phyloP scores from a whole-genome alignment of 2,113 vertebrate genomes.

The Brachypteracias leptosomus region DNA sequence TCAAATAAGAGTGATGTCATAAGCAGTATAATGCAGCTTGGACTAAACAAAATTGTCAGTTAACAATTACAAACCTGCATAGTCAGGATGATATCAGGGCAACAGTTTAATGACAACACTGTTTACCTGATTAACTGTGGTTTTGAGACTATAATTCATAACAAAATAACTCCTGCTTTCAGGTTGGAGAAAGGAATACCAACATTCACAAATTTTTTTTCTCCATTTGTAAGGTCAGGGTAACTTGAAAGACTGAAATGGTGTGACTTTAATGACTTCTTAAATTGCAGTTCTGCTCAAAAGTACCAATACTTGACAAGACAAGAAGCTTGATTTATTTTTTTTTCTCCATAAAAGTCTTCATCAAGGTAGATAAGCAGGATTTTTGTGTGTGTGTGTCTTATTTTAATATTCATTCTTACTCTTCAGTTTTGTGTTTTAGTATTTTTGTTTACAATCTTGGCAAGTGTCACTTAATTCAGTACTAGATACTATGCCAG shows the following conservation, averaged over 20 bases:
- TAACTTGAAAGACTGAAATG: neutral
- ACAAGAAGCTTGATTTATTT: neutral
- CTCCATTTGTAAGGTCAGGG: neutral
- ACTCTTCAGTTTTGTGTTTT: neutral
- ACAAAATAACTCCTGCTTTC: neutral
- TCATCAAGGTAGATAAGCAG: rapidly evolving
- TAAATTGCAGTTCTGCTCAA: neutral
- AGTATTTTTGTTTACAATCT: neutral
- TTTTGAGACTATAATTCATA: neutral
- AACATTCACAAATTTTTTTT: neutral
- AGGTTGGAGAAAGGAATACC: neutral
- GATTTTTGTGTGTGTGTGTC: neutral
- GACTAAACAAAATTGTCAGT: neutral
- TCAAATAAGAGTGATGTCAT: neutral
- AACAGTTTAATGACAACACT: neutral
- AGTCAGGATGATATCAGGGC: neutral
- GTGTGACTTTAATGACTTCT: neutral
- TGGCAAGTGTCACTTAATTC: neutral
- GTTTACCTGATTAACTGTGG: neutral
- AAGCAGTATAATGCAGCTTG: too few species aligned
- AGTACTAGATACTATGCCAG: neutral
- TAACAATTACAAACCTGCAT: neutral
- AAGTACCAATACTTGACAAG: neutral
- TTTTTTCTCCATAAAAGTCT: neutral
- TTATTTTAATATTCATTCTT: neutral